phyloP scores from a whole-genome alignment of 2,888 invertebrate genomes.

The Drosophila acutilabella region DNA sequence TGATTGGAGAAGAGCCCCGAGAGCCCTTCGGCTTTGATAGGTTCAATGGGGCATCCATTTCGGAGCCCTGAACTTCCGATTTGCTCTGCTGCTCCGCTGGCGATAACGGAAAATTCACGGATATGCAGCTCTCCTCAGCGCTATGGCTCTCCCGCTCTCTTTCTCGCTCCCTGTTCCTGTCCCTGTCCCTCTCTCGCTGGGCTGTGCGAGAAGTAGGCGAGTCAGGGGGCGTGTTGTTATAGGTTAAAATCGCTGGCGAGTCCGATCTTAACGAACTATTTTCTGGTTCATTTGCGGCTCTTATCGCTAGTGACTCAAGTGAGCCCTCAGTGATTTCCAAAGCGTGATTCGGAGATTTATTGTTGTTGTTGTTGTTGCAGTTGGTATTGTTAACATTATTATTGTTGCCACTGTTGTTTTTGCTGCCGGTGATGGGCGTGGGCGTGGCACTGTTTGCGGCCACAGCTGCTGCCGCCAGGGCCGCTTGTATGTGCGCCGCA shows the following conservation, averaged over 20 bases:
- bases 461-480: slow-evolving; percentile 82
- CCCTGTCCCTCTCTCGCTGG: too few species aligned
- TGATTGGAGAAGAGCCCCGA: slow-evolving; percentile 85
- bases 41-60: slow-evolving; percentile 94
- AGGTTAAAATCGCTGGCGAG: slow-evolving; percentile 41
- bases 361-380: neutral
- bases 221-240: slow-evolving; percentile 67
- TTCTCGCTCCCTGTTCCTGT: too few species aligned
- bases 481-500: slow-evolving; percentile 88
- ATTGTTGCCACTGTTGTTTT: slow-evolving; percentile 39
- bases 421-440: slow-evolving; percentile 40
- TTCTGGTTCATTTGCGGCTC: slow-evolving; percentile 5
- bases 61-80: slow-evolving; percentile 87
- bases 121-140: slow-evolving; percentile 24
- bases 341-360: slow-evolving; percentile 17
- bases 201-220: slow-evolving; percentile 44
- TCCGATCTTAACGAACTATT: slow-evolving; percentile 20
- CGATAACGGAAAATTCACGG: slow-evolving; percentile 42
- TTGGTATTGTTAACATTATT: slow-evolving; percentile 13
- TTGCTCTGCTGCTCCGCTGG: slow-evolving; percentile 32
- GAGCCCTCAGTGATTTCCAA: slow-evolving; percentile 18
- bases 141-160: slow-evolving; percentile 4
- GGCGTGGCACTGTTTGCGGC: slow-evolving; percentile 36
- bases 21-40: slow-evolving; percentile 93
- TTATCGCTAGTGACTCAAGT: slow-evolving; percentile 8